Conservation (phyloP, 2,888 invertebrate genomes). For the Leucophenga maculata region DNA sequence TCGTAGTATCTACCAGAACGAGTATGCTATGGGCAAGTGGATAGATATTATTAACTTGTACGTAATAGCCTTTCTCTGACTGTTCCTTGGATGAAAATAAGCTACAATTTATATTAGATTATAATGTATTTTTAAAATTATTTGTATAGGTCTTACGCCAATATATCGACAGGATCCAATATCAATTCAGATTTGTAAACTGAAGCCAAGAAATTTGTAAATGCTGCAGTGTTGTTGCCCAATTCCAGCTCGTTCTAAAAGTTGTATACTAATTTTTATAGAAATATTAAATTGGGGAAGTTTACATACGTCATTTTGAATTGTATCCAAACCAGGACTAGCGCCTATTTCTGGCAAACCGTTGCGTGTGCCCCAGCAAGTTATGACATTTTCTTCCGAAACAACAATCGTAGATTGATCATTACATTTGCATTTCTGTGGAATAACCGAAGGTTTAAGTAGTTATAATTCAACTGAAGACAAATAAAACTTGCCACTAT, state of each 20-base stretch:
- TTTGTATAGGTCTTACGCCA: constrained; percentile 73
- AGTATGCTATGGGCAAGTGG: constrained; percentile 76
- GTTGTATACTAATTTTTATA: too few relatives aligned
- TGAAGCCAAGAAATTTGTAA: constrained; percentile 71
- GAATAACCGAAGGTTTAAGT: background rate
- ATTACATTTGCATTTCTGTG: constrained; percentile 77
- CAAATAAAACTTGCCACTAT: constrained; percentile 55
- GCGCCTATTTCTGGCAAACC: constrained; percentile 66
- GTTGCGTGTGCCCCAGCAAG: constrained; percentile 79
- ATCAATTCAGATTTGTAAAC: constrained; percentile 72
- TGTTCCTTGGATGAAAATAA: constrained; percentile 75
- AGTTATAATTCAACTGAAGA: too few relatives aligned
- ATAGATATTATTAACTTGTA: constrained; percentile 75
- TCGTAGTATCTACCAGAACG: constrained; percentile 78
- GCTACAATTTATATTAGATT: constrained; percentile 68
- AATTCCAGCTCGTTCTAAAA: constrained; percentile 55
- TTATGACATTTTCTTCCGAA: constrained; percentile 78
- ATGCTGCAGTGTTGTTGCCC: constrained; percentile 71
- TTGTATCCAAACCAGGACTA: constrained; percentile 41
- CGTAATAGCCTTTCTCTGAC: constrained; percentile 74
- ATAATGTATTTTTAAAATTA: background rate
- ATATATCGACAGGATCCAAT: constrained; percentile 73
- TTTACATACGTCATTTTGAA: background rate
- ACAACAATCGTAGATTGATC: constrained; percentile 78
- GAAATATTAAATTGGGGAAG: background rate